These are phyloP conservation scores for Microctonus brassicae DNA, from an alignment of 2,888 invertebrate genomes.

Conservation along the genomic window DNA sequence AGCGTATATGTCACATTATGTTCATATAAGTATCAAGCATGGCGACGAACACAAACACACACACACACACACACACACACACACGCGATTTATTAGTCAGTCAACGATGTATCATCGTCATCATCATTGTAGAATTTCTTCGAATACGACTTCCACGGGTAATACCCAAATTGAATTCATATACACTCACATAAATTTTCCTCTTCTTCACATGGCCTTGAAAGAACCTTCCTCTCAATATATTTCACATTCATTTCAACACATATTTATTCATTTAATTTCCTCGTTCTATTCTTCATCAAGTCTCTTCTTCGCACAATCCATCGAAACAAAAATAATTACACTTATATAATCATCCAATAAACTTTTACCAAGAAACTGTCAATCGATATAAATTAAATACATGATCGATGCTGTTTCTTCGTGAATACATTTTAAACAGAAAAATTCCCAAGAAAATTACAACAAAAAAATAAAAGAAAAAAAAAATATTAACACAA, in stretches of 20 bases:
- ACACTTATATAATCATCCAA: too few relatives aligned
- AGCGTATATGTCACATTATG: background rate
- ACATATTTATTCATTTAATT: too few relatives aligned
- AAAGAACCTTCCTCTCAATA: too few relatives aligned
- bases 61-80: too few relatives aligned
- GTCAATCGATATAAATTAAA: background rate
- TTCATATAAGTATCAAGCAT: conserved; percentile 8
- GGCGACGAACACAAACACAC: background rate
- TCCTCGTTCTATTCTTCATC: background rate
- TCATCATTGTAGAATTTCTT: too few relatives aligned
- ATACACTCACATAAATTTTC: background rate
- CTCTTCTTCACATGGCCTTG: background rate
- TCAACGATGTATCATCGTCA: conserved; percentile 37
- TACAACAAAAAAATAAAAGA: background rate
- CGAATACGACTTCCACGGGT: background rate
- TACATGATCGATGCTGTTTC: background rate
- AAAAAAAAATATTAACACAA: background rate
- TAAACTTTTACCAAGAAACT: background rate
- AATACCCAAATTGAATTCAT: background rate
- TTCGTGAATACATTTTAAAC: background rate
- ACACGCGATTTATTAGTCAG: conserved; percentile 48
- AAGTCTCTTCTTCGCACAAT: background rate
- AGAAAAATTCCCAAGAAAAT: background rate
- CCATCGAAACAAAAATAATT: too few relatives aligned
- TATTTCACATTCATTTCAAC: too few relatives aligned